phyloP scores from a whole-genome alignment of 2,797 vertebrate genomes.

The Nyctibius grandis region DNA sequence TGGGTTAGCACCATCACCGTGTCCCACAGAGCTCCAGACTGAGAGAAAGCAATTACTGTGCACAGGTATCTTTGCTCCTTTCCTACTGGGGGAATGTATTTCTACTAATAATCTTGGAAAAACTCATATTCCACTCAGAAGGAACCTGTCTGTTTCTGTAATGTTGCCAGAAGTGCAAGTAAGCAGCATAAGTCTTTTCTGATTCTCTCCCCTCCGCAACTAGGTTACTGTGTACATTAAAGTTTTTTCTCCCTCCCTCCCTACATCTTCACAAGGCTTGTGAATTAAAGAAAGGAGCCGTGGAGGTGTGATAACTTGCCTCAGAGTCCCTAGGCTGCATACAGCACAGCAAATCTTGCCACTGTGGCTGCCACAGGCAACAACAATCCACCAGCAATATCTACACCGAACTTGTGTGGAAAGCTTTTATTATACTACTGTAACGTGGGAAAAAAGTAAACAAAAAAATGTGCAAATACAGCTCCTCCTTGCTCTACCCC shows the following conservation, averaged over 20 bases:
- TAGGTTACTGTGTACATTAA: neutral
- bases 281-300: slow-evolving; percentile 18
- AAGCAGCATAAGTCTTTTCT: neutral
- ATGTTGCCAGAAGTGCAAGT: slow-evolving; percentile 22
- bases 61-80: neutral
- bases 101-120: neutral
- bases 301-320: slow-evolving; percentile 14
- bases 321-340: slow-evolving; percentile 17
- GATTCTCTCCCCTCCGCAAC: neutral
- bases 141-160: neutral
- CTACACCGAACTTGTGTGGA: neutral
- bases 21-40: neutral
- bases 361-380: slow-evolving; percentile 20
- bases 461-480: neutral
- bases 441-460: neutral
- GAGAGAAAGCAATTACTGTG: neutral
- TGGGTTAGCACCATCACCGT: neutral
- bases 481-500: neutral
- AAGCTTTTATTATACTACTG: slow-evolving; percentile 45
- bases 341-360: slow-evolving; percentile 24
- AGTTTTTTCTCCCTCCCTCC: neutral
- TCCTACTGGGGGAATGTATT: neutral
- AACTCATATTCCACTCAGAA: slow-evolving; percentile 1
- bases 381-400: slow-evolving; percentile 49
- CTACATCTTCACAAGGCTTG: neutral